These are phyloP conservation scores for Siniperca undulata DNA, from an alignment of 2,797 vertebrate genomes.

Conservation along the genomic window DNA sequence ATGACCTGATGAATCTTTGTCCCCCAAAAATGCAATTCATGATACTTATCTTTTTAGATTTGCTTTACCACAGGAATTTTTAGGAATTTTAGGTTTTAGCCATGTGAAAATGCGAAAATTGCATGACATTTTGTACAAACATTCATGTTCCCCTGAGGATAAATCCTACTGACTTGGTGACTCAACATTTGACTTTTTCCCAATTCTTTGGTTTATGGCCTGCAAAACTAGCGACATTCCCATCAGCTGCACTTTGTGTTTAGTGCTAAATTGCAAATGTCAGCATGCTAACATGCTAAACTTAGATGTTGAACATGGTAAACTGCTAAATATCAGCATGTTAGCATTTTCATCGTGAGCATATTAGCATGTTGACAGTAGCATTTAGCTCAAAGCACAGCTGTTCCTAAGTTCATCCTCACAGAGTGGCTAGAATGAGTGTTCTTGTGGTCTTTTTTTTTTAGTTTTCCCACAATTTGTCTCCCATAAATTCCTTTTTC, in stretches of 20 bases:
- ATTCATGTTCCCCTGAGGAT: neutral
- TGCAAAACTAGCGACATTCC: neutral
- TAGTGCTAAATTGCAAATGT: neutral
- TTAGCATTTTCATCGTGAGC: neutral
- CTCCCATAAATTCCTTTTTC: neutral
- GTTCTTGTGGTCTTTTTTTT: neutral
- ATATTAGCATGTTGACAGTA: neutral
- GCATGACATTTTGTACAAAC: neutral
- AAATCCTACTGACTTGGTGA: neutral
- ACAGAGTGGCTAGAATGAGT: neutral
- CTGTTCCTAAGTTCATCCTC: too few relatives aligned
- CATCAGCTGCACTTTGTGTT: neutral
- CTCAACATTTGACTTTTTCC: neutral
- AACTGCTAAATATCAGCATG: neutral
- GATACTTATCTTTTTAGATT: neutral
- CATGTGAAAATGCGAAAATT: neutral
- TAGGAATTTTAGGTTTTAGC: neutral
- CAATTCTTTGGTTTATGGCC: too few relatives aligned
- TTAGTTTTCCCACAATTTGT: neutral
- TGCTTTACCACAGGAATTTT: neutral
- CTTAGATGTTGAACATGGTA: too few relatives aligned
- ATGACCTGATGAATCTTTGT: neutral
- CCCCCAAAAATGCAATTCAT: neutral
- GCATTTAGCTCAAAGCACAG: neutral
- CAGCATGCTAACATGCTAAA: neutral